These are phyloP conservation scores for Diachrysia chrysitis DNA, from an alignment of 2,888 invertebrate species.

Conservation along the genomic window DNA sequence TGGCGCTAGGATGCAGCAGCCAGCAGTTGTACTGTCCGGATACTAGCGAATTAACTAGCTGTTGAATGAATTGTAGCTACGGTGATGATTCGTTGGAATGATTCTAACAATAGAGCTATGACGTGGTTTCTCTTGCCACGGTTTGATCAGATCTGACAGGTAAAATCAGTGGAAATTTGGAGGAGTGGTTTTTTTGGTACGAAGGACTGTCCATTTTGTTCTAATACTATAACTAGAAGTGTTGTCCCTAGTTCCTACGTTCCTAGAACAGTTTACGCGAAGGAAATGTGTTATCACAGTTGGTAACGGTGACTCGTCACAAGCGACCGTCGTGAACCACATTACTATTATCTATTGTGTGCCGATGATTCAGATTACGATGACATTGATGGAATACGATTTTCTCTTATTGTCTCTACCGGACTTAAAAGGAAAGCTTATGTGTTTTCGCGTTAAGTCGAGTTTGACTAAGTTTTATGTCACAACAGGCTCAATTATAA, in stretches of 20 bases:
- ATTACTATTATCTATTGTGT: conserved; percentile 16
- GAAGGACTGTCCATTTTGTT: background rate
- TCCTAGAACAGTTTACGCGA: conserved; percentile 32
- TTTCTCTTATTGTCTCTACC: conserved; percentile 17
- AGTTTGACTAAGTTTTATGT: conserved; percentile 37
- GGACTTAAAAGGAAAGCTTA: conserved; percentile 37
- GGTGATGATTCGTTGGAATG: background rate
- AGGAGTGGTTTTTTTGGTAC: background rate
- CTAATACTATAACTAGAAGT: background rate
- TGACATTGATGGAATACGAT: conserved; percentile 16
- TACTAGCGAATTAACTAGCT: conserved; percentile 41
- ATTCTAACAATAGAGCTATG: background rate
- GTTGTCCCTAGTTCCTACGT: conserved; percentile 29
- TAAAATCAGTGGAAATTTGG: no score
- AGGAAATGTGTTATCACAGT: conserved; percentile 52
- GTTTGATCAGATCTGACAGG: background rate
- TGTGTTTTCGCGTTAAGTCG: conserved; percentile 8
- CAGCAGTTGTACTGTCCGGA: conserved; percentile 45
- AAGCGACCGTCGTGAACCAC: conserved; percentile 26
- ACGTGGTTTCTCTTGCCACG: background rate
- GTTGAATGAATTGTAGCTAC: background rate
- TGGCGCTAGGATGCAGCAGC: conserved; percentile 54
- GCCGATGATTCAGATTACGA: conserved; percentile 21
- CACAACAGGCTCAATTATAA: conserved; percentile 21
- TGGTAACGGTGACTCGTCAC: conserved; percentile 40